Evolutionary conservation across 1,140 invertebrate species (phyloP), one percentile per base, ranked within the genome.

Genomic region (Maconellicoccus hirsutus): DNA sequence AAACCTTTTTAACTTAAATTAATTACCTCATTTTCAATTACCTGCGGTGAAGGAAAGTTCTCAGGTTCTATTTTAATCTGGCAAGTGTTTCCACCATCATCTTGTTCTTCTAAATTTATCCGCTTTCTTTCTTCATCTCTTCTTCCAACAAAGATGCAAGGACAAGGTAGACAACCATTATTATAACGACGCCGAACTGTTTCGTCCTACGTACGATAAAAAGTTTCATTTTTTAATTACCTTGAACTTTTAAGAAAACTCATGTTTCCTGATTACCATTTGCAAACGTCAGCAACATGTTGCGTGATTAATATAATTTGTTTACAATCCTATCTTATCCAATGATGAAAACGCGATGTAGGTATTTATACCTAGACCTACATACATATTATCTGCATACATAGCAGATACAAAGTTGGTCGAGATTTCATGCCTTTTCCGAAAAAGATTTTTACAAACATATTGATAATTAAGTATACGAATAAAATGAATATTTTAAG

Each of bases 1-100:
- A 66, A 66, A 66, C 61, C 61, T 66, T 66, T n/a, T 66, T 66
- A 66, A 66, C 61, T 66, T 66, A 66, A 66, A 66, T 66, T 66
- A 66, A 66, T 66, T 66, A 66, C 61, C 61, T 66, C 25, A 66
- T 66, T 66, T 66, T 66, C 61, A 66, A 66, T 66, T 66, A 66
- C 61, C 61, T 66, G 61, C 21, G 61, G 61, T 26, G 61, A 66
- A 16, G 61, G 61, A 66, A 66, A 66, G 61, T 66, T 66, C 25
- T 66, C 61, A 26, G 61, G 61, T 26, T 66, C 61, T 23, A 66
- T 66, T 26, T 66, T 66, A 66, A 66, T 66, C 61, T 66, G 61
- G 61, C 61, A 66, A 26, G 61, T 66, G 25, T 66, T 66, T 66
- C 61, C 61, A 25, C 7, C 61, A 12, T 66, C 61, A 26, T 66